Evolutionary conservation across 2,797 vertebrate genomes (phyloP).

Genomic region (Rhynchonycteris naso): DNA sequence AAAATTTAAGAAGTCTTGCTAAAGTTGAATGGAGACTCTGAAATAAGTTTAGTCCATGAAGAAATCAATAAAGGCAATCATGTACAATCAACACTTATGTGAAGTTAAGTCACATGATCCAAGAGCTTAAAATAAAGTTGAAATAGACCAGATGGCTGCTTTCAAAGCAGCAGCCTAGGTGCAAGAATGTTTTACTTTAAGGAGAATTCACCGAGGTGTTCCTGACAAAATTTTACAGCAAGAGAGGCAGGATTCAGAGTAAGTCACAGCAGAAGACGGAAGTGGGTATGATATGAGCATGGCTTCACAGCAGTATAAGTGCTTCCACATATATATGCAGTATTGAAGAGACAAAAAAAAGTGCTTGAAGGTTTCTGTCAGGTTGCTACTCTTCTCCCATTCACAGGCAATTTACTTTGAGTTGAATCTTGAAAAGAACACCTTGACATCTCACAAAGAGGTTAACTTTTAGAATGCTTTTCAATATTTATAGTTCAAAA

Average conservation of each 20-base stretch:
- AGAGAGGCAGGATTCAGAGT: conserved; percentile 71
- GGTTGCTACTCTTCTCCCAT: conserved; percentile 60
- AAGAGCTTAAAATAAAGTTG: conserved; percentile 84
- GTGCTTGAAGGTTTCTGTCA: conserved; percentile 75
- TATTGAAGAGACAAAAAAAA: conserved; percentile 56
- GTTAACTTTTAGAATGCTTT: conserved; percentile 79
- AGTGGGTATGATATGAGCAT: conserved; percentile 64
- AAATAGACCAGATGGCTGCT: conserved; percentile 83
- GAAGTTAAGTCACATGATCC: conserved; percentile 83
- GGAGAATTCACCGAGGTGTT: conserved; percentile 79
- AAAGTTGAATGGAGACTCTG: conserved; percentile 73
- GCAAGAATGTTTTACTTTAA: conserved; percentile 81
- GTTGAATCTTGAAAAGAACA: conserved; percentile 77
- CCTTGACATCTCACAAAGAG: conserved; percentile 75
- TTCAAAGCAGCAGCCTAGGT: conserved; percentile 76
- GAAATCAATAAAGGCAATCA: conserved; percentile 89
- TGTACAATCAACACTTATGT: conserved; percentile 87
- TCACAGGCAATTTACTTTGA: conserved; percentile 83
- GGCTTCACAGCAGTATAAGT: conserved; percentile 71
- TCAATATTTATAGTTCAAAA: conserved; percentile 80
- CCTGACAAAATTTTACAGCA: conserved; percentile 69
- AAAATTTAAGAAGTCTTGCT: conserved; percentile 66
- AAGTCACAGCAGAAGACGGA: conserved; percentile 77
- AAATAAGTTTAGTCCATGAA: conserved; percentile 81
- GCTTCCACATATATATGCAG: conserved; percentile 69